Evolutionary conservation across 2,888 invertebrate species (phyloP).

Genomic region (Scaptomyza caliginosa): DNA sequence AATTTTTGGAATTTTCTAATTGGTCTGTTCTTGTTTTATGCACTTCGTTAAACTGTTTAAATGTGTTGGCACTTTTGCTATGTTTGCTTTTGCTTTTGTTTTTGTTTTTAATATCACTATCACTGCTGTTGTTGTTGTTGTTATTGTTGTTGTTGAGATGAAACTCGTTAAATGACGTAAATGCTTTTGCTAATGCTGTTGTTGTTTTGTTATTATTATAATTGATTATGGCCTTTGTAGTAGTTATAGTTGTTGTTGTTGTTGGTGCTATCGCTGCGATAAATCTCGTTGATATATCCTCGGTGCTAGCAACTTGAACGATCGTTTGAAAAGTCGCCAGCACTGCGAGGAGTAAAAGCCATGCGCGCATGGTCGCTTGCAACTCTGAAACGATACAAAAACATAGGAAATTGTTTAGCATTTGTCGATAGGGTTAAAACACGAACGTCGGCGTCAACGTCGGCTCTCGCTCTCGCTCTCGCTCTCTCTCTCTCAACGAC

Average conservation of each 20-base stretch:
- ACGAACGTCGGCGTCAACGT: constrained; percentile 17
- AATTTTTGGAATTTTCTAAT: constrained; percentile 79
- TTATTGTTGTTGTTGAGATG: constrained; percentile 42
- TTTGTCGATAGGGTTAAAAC: constrained; percentile 79
- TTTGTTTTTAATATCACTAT: constrained; percentile 60
- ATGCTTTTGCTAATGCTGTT: constrained; percentile 63
- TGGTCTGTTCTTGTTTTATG: constrained; percentile 77
- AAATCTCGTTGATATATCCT: constrained; percentile 83
- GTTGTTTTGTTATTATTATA: constrained; percentile 36
- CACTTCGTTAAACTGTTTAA: constrained; percentile 73
- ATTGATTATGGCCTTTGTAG: constrained; percentile 32
- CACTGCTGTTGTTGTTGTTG: constrained; percentile 53
- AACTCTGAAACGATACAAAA: constrained; percentile 84
- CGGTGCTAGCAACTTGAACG: constrained; percentile 85
- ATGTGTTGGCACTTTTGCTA: constrained; percentile 64
- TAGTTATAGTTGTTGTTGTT: constrained; percentile 46
- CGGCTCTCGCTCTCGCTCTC: constrained; percentile 8
- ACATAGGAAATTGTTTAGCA: constrained; percentile 74
- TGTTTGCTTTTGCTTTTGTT: constrained; percentile 41
- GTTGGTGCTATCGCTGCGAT: constrained; percentile 78
- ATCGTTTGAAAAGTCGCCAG: constrained; percentile 85
- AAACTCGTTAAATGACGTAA: constrained; percentile 66
- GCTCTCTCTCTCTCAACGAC: constrained; percentile 1
- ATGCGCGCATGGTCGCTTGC: constrained; percentile 85
- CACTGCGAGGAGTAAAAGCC: constrained; percentile 85